These are phyloP conservation scores for Mungos mungo DNA, from an alignment of 2,113 vertebrate species.

Conservation along the genomic window DNA sequence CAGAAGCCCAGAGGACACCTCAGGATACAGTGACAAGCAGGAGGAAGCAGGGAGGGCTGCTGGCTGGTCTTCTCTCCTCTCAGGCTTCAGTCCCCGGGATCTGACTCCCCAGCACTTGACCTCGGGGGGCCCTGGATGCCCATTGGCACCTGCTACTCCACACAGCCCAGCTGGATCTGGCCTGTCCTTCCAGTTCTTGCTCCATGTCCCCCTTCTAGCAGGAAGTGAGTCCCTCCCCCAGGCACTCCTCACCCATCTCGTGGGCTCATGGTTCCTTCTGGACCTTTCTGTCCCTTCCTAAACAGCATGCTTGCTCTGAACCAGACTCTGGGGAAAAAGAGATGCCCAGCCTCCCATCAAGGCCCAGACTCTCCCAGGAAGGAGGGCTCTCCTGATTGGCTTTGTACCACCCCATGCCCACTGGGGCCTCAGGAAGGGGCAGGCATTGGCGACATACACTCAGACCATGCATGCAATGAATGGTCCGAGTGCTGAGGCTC, in stretches of 20 bases:
- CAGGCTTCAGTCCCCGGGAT: neutral
- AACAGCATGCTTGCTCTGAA: neutral
- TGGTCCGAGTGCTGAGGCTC: neutral
- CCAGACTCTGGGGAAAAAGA: neutral
- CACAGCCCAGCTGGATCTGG: neutral
- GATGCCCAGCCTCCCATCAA: neutral
- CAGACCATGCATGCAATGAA: fast-evolving
- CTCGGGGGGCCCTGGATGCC: fast-evolving
- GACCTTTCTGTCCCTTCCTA: neutral
- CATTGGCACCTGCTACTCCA: neutral
- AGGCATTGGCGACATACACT: neutral
- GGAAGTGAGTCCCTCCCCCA: neutral
- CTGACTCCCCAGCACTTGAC: neutral
- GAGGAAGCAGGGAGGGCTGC: neutral
- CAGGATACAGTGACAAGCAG: neutral
- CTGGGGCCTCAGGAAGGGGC: neutral
- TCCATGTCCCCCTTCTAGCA: neutral
- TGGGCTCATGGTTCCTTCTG: neutral
- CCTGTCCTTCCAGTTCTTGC: neutral
- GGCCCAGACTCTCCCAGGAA: neutral
- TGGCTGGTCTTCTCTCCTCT: neutral
- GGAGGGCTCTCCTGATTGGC: neutral
- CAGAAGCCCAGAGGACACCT: neutral
- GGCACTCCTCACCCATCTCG: neutral
- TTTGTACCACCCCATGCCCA: neutral